phyloP scores from a whole-genome alignment of 2,797 vertebrate genomes.

The Alcedo atthis region DNA sequence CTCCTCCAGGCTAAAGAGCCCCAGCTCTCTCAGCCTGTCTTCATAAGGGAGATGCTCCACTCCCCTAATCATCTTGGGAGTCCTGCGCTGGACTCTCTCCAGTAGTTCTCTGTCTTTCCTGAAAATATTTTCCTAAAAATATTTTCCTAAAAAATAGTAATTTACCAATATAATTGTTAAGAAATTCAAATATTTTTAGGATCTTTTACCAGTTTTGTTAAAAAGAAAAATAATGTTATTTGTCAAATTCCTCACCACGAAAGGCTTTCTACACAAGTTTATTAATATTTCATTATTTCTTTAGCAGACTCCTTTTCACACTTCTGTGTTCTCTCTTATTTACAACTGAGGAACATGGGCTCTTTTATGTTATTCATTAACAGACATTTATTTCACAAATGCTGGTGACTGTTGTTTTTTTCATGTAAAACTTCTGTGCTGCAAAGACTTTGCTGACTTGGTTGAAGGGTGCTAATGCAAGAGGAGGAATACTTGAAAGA shows the following conservation, averaged over 20 bases:
- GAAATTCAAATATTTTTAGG: neutral
- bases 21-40: no score
- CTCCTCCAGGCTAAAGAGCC: no score
- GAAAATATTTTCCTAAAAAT: no score
- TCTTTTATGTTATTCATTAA: constrained; percentile 50
- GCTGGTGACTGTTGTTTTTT: constrained; percentile 4
- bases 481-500: constrained; percentile 3
- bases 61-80: no score
- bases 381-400: constrained; percentile 59
- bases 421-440: constrained; percentile 27
- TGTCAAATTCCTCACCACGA: constrained; percentile 34
- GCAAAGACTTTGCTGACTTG: neutral
- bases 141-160: neutral
- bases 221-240: neutral
- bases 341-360: constrained; percentile 25
- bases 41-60: no score
- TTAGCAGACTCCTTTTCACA: constrained; percentile 41
- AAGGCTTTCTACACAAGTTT: constrained; percentile 34
- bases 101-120: no score
- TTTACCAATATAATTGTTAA: neutral
- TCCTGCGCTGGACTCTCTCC: no score
- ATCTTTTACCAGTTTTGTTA: neutral
- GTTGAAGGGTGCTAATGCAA: constrained; percentile 24
- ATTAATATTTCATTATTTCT: constrained; percentile 67
- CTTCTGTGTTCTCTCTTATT: constrained; percentile 49